Evolutionary conservation across 2,113 vertebrate species (phyloP).

Genomic region (Podarcis raffonei): DNA sequence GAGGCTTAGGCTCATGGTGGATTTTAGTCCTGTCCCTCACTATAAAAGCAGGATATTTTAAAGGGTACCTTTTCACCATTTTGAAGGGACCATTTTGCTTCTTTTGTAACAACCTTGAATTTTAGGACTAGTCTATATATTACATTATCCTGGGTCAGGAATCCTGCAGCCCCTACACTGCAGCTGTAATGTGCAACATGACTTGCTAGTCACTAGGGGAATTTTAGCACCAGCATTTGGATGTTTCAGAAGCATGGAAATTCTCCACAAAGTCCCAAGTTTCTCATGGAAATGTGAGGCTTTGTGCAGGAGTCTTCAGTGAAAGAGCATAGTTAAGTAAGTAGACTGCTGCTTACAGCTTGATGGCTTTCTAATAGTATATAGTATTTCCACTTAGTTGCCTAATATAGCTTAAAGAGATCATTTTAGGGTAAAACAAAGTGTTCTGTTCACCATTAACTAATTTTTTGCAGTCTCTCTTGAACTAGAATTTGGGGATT

Average conservation of each 20-base stretch:
- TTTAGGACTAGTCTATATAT: neutral
- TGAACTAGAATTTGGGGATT: neutral
- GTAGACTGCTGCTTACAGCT: neutral
- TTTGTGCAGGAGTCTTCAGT: neutral
- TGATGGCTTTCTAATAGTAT: neutral
- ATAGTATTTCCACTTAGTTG: neutral
- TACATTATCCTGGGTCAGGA: neutral
- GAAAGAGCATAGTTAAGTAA: neutral
- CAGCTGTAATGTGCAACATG: neutral
- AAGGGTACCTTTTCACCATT: neutral
- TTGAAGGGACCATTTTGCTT: neutral
- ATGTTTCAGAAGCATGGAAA: neutral
- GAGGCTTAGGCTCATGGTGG: neutral
- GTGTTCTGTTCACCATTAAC: neutral
- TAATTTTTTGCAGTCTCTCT: rapidly evolving
- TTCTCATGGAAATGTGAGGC: neutral
- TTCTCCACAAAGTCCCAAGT: neutral
- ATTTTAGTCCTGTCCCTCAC: neutral
- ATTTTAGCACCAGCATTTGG: neutral
- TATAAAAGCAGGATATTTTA: neutral
- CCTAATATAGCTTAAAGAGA: neutral
- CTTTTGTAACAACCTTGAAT: neutral
- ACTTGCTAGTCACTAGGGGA: neutral
- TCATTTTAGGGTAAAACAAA: neutral
- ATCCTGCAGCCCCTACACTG: neutral